phyloP scores from a whole-genome alignment of 2,888 invertebrate genomes.

The Heteropelma amictum region DNA sequence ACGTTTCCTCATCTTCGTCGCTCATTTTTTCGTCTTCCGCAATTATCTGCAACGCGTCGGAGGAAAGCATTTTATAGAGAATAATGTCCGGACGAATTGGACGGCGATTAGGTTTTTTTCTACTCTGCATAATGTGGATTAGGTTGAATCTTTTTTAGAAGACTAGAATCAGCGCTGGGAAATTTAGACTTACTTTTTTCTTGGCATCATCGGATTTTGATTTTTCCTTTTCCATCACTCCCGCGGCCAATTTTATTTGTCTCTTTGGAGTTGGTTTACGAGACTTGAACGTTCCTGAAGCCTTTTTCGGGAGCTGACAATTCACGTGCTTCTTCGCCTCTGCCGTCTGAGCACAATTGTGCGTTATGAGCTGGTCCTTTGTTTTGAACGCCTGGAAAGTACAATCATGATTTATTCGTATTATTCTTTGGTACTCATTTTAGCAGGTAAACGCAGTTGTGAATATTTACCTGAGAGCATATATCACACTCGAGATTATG shows the following conservation, averaged over 20 bases:
- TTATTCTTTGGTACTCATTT: too few relatives aligned
- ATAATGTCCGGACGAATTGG: too few relatives aligned
- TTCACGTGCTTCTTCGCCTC: conserved; percentile 69
- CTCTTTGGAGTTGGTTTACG: conserved; percentile 74
- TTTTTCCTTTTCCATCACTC: conserved; percentile 71
- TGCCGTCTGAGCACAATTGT: conserved; percentile 71
- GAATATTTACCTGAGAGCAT: conserved; percentile 72
- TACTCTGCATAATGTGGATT: too few relatives aligned
- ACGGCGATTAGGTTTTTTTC: not conserved
- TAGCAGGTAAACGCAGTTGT: too few relatives aligned
- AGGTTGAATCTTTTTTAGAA: too few relatives aligned
- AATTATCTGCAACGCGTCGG: conserved; percentile 55
- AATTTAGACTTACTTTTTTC: conserved; percentile 44
- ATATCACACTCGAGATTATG: conserved; percentile 74
- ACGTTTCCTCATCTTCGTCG: conserved; percentile 59
- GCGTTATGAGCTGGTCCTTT: conserved; percentile 72
- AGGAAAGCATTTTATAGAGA: not conserved
- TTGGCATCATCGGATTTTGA: conserved; percentile 67
- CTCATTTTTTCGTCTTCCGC: conserved; percentile 57
- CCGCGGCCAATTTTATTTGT: conserved; percentile 66
- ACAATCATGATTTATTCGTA: conserved; percentile 1
- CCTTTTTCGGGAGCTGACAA: conserved; percentile 74
- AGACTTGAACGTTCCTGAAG: conserved; percentile 74
- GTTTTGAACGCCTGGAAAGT: conserved; percentile 71
- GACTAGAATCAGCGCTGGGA: too few relatives aligned